Evolutionary conservation across 2,888 invertebrate species (phyloP).

Genomic region (Ditylenchus weischeri): DNA sequence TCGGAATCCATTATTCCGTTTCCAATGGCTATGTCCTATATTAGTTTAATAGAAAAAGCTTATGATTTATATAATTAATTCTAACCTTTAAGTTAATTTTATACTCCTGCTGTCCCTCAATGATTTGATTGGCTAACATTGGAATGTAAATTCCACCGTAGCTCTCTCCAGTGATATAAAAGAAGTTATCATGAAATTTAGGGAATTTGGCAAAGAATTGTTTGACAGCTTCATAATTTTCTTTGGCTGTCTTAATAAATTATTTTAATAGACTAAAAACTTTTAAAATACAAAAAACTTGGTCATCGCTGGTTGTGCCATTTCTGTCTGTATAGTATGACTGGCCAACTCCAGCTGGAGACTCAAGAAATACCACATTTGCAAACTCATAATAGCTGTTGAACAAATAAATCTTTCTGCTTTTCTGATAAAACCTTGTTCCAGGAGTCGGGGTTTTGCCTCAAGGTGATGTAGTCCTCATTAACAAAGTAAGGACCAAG

Average conservation of each 20-base stretch:
- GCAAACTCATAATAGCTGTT: constrained; percentile 10
- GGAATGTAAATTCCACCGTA: constrained; percentile 5
- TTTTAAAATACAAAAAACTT: neutral
- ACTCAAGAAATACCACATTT: constrained; percentile 63
- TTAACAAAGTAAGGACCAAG: constrained; percentile 60
- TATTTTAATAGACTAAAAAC: too few species aligned
- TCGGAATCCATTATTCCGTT: neutral
- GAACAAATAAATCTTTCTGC: too few species aligned
- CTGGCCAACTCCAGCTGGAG: constrained; percentile 65
- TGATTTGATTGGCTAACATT: neutral
- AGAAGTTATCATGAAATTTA: neutral
- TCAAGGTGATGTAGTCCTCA: too few species aligned
- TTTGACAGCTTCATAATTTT: neutral
- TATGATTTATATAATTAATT: neutral
- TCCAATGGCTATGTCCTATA: neutral
- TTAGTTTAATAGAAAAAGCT: neutral
- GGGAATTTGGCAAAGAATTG: neutral
- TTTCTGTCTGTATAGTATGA: constrained; percentile 61
- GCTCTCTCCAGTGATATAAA: constrained; percentile 1
- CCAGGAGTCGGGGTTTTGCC: too few species aligned
- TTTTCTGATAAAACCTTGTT: too few species aligned
- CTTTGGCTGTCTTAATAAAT: neutral
- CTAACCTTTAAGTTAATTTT: neutral
- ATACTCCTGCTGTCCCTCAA: neutral
- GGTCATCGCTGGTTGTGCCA: neutral